These are phyloP conservation scores for Aldrovandia affinis DNA, from an alignment of 2,797 vertebrate genomes.

Conservation along the genomic window DNA sequence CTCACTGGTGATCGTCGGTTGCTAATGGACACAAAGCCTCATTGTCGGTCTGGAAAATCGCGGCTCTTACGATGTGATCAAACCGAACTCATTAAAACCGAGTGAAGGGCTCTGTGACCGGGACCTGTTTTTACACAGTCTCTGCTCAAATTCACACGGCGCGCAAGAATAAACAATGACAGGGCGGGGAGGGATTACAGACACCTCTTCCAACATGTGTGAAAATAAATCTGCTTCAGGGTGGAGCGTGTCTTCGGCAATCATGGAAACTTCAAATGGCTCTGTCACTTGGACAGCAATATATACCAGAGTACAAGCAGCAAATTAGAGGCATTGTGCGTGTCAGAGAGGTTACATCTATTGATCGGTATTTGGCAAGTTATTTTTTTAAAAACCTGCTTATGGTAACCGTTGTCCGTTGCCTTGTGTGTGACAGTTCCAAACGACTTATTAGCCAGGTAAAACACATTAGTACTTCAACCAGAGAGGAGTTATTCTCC, in stretches of 20 bases:
- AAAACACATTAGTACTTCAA: conserved; percentile 20
- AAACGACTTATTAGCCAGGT: conserved; percentile 16
- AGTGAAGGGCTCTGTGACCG: neutral
- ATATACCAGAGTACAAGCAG: conserved; percentile 65
- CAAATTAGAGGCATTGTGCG: conserved; percentile 51
- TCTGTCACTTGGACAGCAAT: conserved; percentile 57
- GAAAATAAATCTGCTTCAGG: conserved; percentile 79
- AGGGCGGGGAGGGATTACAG: conserved; percentile 75
- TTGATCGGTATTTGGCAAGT: conserved; percentile 31
- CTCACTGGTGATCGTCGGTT: conserved; percentile 22
- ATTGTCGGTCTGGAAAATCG: conserved; percentile 65
- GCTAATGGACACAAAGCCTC: conserved; percentile 36
- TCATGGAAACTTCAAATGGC: conserved; percentile 72
- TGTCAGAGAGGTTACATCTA: conserved; percentile 51
- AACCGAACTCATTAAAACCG: conserved; percentile 23
- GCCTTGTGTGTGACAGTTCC: conserved; percentile 37
- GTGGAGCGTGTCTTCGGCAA: conserved; percentile 74
- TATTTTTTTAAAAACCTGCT: conserved; percentile 42
- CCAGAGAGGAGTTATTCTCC: neutral
- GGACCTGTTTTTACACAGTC: conserved; percentile 53
- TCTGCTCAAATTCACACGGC: conserved; percentile 75
- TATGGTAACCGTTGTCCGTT: conserved; percentile 45
- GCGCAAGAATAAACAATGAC: conserved; percentile 78
- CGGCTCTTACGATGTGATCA: conserved; percentile 60
- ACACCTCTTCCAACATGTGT: conserved; percentile 80